Conservation (phyloP, 2,888 invertebrate genomes). For the Acanthococcus lagerstroemiae region DNA sequence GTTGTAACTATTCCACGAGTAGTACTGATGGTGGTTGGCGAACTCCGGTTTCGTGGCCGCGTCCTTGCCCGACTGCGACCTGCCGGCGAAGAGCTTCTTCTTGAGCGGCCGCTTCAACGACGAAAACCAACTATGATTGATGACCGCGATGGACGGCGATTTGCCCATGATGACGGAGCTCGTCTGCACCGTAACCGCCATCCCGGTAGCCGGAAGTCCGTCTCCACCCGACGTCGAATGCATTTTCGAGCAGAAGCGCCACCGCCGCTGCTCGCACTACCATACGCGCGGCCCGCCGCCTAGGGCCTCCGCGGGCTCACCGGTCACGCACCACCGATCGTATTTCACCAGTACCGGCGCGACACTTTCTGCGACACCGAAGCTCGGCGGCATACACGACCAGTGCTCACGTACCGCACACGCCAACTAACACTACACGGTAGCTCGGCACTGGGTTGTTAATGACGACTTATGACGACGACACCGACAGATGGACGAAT, state of each 20-base stretch:
- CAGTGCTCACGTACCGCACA: no score
- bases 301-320: no score
- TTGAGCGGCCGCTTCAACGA: conserved; percentile 26
- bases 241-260: background rate
- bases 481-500: no score
- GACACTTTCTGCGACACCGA: no score
- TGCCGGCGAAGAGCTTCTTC: conserved; percentile 10
- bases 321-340: no score
- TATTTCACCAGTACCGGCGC: no score
- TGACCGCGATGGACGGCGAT: conserved; percentile 15
- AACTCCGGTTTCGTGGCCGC: background rate
- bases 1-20: background rate
- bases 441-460: no score
- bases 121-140: conserved; percentile 29
- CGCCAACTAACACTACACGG: no score
- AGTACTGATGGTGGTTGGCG: conserved; percentile 23
- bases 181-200: conserved; percentile 7
- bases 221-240: conserved; percentile 10
- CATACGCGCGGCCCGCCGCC: no score
- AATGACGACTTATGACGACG: no score
- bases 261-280: no score
- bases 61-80: background rate
- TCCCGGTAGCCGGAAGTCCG: background rate
- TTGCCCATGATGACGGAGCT: conserved; percentile 1
- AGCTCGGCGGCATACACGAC: no score